phyloP scores from a whole-genome alignment of 2,797 vertebrate genomes.

The Cottoperca gobio region DNA sequence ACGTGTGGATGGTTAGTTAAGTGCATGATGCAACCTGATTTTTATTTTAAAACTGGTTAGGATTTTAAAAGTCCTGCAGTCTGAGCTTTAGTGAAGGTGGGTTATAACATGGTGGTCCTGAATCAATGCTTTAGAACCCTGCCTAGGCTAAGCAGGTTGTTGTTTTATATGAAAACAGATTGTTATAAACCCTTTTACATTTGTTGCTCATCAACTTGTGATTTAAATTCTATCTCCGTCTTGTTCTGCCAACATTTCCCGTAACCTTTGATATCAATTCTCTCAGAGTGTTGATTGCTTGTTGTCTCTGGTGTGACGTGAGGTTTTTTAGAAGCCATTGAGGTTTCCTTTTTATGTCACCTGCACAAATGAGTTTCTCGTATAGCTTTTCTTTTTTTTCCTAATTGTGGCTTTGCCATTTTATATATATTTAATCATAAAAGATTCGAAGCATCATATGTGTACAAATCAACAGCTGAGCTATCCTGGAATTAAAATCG shows the following conservation, averaged over 20 bases:
- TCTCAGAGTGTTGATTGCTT: slow-evolving; percentile 40
- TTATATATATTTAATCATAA: not conserved
- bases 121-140: not conserved
- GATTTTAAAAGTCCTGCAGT: no score
- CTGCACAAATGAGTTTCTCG: slow-evolving; percentile 25
- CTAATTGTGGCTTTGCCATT: not conserved
- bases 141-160: not conserved
- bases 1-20: no score
- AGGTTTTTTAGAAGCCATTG: slow-evolving; percentile 18
- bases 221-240: slow-evolving; percentile 2
- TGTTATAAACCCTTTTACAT: slow-evolving; percentile 26
- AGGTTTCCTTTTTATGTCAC: slow-evolving; percentile 20
- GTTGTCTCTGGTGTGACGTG: slow-evolving; percentile 27
- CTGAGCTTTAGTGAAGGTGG: no score
- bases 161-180: slow-evolving; percentile 5
- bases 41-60: no score
- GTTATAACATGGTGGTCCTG: no score
- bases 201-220: not conserved
- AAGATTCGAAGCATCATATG: no score
- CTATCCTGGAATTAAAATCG: no score
- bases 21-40: no score
- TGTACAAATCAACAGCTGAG: no score
- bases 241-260: not conserved
- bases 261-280: slow-evolving; percentile 42
- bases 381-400: not conserved